Base-by-base conservation (phyloP, 2,797 vertebrate species). In the Pantherophis vulpinus region DNA sequence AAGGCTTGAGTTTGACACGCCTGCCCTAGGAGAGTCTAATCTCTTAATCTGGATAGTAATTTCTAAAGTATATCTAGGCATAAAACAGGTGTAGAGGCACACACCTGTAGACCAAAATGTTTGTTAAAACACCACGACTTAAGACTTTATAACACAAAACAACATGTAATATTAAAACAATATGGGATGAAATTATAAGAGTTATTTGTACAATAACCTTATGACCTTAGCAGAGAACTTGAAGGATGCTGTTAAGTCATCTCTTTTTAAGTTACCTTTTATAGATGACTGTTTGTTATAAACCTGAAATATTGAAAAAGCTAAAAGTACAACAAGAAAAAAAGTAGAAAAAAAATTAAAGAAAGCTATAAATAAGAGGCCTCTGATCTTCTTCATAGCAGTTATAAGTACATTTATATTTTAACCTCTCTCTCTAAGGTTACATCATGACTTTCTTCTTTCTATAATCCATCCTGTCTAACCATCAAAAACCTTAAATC, bases 211-310 rank as follows among this genome's bases (percentile, higher is more conserved):
- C 97, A 97, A 97, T 97, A 95, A 94, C 97, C 88, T 98, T 98
- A 97, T 96, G 97, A 97, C 95, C 91, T 97, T 97, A 96, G 95
- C 96, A 97, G 96, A 97, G 96, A 97, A 96, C 97, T 97, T 98
- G 96, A 94, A 94, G 93, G 93, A 91, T 93, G 96, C 94, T 95
- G 93, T 97, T 97, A 97, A 96, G 95, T 97, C 93, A 96, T 91
- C 93, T 96, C 91, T 95, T 96, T 95, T 79, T 23, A 79, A 79
- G 7, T 74, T 25, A 25, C 74, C 12, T 20, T 5, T 90, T 94
- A 93, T 96, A 94, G 94, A 95, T 98, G 97, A 96, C 91, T 94
- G 59, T 96, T 95, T 63, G 83, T 95, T 94, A 83, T 0, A 11
- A 92, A 92, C 91, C 91, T 92, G 32, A 74, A 74, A 37, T 37